Evolutionary conservation across 1,140 invertebrate genomes (phyloP).

Genomic region (Aphidius ervi): DNA sequence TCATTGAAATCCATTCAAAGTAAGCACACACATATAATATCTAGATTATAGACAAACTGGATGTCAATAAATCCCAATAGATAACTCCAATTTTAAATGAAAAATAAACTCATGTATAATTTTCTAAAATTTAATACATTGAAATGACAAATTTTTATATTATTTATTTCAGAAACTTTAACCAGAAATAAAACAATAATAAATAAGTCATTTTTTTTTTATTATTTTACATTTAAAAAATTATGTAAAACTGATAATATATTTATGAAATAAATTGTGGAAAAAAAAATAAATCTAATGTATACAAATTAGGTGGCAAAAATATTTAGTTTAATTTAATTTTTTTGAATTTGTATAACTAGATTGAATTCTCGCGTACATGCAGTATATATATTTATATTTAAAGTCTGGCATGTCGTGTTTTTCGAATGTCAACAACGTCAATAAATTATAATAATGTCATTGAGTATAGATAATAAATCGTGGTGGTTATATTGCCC

Average conservation of each 20-base stretch:
- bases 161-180: no score
- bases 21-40: constrained; percentile 18
- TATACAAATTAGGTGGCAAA: neutral
- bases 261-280: neutral
- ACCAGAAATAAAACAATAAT: no score
- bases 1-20: constrained; percentile 8
- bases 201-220: no score
- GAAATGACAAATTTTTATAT: no score
- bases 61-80: constrained; percentile 14
- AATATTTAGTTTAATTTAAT: neutral
- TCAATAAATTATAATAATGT: constrained; percentile 27
- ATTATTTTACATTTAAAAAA: neutral
- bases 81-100: neutral
- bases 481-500: constrained; percentile 23
- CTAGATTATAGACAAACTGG: constrained; percentile 24
- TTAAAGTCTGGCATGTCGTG: constrained; percentile 2
- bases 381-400: neutral
- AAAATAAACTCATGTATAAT: no score
- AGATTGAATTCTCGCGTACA: neutral
- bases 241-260: no score
- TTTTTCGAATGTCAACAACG: constrained; percentile 11
- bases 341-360: neutral
- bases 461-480: constrained; percentile 25
- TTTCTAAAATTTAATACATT: no score
- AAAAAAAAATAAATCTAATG: neutral